phyloP scores from a whole-genome alignment of 2,797 vertebrate species.

The Tokudaia tokunoshimensis region DNA sequence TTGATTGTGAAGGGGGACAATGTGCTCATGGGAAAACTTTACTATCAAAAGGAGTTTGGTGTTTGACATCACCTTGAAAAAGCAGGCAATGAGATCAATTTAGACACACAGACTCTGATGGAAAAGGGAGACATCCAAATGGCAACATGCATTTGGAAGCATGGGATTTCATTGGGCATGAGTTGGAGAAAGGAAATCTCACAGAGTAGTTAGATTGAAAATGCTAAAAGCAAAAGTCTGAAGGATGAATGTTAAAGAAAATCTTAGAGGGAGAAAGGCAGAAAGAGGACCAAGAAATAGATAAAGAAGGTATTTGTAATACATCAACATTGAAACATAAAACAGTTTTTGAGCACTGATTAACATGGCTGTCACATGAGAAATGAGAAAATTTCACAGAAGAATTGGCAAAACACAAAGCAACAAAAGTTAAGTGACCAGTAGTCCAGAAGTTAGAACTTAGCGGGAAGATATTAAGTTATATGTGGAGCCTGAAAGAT shows the following conservation, averaged over 20 bases:
- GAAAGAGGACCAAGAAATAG: not conserved
- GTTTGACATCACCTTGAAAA: not conserved
- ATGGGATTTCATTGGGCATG: not conserved
- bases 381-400: not conserved
- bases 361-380: not conserved
- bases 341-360: not conserved
- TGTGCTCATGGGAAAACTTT: not conserved
- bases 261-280: not conserved
- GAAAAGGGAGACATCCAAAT: not conserved
- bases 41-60: not conserved
- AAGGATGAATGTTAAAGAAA: constrained; percentile 33
- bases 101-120: not conserved
- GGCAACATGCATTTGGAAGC: not conserved
- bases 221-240: not conserved
- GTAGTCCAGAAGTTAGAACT: not conserved
- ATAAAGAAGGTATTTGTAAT: not conserved
- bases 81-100: not conserved
- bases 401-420: not conserved
- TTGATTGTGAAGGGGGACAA: not conserved
- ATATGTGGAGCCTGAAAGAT: not conserved
- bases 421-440: not conserved
- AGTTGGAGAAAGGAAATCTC: not conserved
- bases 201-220: not conserved
- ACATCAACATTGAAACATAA: not conserved
- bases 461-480: not conserved